Base-by-base conservation (phyloP, 2,888 invertebrate genomes). In the Epinotia bilunana region DNA sequence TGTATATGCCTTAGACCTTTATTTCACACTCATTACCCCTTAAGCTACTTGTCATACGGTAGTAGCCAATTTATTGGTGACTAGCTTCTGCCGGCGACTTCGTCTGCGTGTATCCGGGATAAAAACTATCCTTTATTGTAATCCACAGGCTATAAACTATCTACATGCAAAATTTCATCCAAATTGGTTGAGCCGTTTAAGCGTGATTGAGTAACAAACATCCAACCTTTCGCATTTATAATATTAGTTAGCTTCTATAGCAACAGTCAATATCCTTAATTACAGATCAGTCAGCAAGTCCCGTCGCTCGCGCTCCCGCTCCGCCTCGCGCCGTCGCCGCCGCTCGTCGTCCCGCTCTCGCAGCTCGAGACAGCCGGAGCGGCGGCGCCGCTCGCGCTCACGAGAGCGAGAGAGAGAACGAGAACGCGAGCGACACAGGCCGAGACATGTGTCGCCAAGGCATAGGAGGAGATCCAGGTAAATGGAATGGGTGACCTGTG, bases 381-480 rank as follows among this genome's bases (percentile, higher is more conserved):
- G 82, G 5, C 80, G 84, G 23, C 87, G 81, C 49, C 84, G 87
- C 39, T 81, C 88, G 2, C 88, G 91, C 1, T 63, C 68, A 43
- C 87, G 81, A 43, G 84, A 87, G 2, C 88, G 91, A 1, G 57
- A 63, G 55, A 83, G 86, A 2, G 86, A 89, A 1, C 88, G 91
- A 7, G 62, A 69, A 23, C 83, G 86, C 3, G 86, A 89, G 0
- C 81, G 86, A 0, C 85, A 87, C 20, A 81, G 87, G n/a, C 86
- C 88, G 1, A 77, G 83, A 33, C 91, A 89, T 71, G 85, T 86
- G 74, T 90, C 91, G 1, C 87, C 89, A 5, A 83, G 92, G 46
- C 89, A 90, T 78, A 85, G 84, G 0, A 80, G 92, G 53, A 85
- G 92, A 71, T 89, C 91, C 3, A 91, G 92, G 92, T 91, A 79